These are phyloP conservation scores for Bufo gargarizans DNA, from an alignment of 2,113 vertebrate genomes.

Conservation along the genomic window DNA sequence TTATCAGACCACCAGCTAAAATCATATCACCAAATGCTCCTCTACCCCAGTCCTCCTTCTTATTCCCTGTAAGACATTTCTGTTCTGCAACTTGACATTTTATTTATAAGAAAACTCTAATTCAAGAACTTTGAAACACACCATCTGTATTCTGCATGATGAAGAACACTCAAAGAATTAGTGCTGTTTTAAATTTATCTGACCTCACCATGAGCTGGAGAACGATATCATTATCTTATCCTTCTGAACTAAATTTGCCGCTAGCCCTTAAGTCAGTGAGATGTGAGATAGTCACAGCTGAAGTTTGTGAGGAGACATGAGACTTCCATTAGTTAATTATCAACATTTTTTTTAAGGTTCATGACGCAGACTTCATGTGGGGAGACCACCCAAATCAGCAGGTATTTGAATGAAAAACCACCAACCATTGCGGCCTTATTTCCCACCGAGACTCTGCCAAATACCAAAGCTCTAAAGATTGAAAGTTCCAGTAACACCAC, in stretches of 20 bases:
- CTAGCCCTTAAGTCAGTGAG: background rate
- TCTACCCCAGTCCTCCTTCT: background rate
- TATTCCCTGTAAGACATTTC: background rate
- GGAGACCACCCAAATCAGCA: conserved; percentile 3
- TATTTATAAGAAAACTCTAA: too few relatives aligned
- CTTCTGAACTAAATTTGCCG: too few relatives aligned
- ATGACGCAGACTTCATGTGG: background rate
- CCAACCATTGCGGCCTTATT: background rate
- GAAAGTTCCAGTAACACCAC: background rate
- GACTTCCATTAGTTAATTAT: conserved; percentile 12
- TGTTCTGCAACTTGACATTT: too few relatives aligned
- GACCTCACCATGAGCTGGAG: background rate
- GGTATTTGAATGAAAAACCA: conserved; percentile 6
- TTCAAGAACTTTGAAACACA: background rate
- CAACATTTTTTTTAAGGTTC: background rate
- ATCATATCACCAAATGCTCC: conserved; percentile 14
- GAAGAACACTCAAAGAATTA: background rate
- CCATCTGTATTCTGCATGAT: background rate
- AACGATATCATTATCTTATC: background rate
- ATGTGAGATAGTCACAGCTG: background rate
- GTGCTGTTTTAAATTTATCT: background rate
- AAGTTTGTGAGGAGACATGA: background rate
- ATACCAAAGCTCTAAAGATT: background rate
- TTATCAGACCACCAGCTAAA: conserved; percentile 38
- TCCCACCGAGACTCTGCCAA: background rate